Conservation (phyloP, 2,797 vertebrate genomes). For the Oryzias dopingdopingensis region DNA sequence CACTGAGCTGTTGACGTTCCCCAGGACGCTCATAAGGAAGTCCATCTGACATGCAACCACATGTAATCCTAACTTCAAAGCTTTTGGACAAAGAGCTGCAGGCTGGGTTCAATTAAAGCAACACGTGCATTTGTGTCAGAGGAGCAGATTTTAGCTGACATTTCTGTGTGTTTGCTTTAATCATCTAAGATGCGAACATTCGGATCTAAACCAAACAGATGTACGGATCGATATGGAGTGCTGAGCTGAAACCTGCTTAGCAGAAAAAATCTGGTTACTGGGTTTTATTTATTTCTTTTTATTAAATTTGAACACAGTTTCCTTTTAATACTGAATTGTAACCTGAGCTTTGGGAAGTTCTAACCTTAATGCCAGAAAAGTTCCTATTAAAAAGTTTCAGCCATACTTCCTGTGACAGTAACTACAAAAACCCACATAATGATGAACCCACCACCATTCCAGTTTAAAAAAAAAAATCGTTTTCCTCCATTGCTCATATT, state of each 20-base stretch:
- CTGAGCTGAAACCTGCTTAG: slow-evolving; percentile 17
- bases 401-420: no score
- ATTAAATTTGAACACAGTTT: no score
- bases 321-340: background rate
- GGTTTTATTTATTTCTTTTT: background rate
- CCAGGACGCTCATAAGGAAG: slow-evolving; percentile 23
- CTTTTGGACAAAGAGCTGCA: background rate
- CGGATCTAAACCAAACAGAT: slow-evolving; percentile 38
- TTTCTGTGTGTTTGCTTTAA: slow-evolving; percentile 25
- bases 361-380: no score
- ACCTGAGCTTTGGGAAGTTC: no score
- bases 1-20: slow-evolving; percentile 14
- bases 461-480: background rate
- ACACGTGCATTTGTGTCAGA: slow-evolving; percentile 35
- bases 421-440: background rate
- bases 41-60: slow-evolving; percentile 43
- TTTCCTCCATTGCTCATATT: no score
- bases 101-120: slow-evolving; percentile 42
- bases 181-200: slow-evolving; percentile 28
- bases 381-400: no score
- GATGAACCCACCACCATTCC: background rate
- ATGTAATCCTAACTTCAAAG: slow-evolving; percentile 52
- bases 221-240: slow-evolving; percentile 22
- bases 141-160: slow-evolving; percentile 18
- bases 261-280: background rate